phyloP scores from a whole-genome alignment of 2,797 vertebrate species.

The Sciurus carolinensis region DNA sequence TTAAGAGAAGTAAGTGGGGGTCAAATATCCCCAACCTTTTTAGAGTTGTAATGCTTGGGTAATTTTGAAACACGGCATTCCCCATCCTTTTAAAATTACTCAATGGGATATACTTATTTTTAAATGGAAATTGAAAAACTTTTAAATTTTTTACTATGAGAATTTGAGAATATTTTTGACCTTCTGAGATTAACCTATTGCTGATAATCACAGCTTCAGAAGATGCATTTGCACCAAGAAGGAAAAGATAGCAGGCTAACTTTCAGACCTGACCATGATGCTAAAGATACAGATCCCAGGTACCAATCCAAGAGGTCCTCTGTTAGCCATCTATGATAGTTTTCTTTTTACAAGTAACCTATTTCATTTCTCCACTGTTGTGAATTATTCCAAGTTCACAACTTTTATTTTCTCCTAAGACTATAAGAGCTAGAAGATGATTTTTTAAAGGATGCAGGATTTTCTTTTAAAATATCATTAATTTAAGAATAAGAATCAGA shows the following conservation, averaged over 20 bases:
- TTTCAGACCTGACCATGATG: background rate
- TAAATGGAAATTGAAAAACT: background rate
- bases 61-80: slow-evolving; percentile 5
- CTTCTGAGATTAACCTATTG: background rate
- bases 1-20: background rate
- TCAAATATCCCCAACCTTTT: background rate
- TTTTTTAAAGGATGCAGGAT: slow-evolving; percentile 45
- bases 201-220: background rate
- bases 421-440: slow-evolving; percentile 22
- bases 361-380: slow-evolving; percentile 14
- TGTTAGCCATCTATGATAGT: background rate
- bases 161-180: slow-evolving; percentile 16
- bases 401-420: slow-evolving; percentile 64
- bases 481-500: slow-evolving; percentile 44
- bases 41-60: background rate
- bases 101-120: slow-evolving; percentile 14
- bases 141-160: slow-evolving; percentile 30
- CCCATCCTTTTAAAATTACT: background rate
- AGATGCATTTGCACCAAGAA: slow-evolving; percentile 6
- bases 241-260: background rate
- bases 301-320: background rate
- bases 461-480: slow-evolving; percentile 58
- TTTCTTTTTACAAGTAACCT: slow-evolving; percentile 39
- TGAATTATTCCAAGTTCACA: slow-evolving; percentile 36
- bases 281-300: background rate